Evolutionary conservation across 2,888 invertebrate genomes (phyloP).

Genomic region (Arrhopalites spinosus): DNA sequence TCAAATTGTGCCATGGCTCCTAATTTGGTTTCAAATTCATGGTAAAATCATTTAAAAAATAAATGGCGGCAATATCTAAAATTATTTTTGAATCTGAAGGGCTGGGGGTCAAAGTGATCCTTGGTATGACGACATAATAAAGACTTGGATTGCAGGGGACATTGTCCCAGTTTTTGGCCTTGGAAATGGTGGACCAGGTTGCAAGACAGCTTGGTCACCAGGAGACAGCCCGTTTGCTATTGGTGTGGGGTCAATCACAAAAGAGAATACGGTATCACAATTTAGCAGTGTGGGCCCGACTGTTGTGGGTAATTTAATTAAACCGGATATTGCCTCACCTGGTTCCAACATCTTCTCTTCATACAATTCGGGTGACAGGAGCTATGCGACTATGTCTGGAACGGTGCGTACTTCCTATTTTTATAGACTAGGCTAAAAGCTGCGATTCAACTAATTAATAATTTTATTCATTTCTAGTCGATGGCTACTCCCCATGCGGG

Average conservation of each 20-base stretch:
- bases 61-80: too few species aligned
- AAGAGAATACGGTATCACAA: neutral
- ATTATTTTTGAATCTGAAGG: too few species aligned
- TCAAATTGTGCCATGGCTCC: slow-evolving; percentile 30
- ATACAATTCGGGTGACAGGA: slow-evolving; percentile 6
- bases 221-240: neutral
- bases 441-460: too few species aligned
- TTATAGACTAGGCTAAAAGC: too few species aligned
- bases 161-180: slow-evolving; percentile 21
- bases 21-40: slow-evolving; percentile 30
- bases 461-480: too few species aligned
- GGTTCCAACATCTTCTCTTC: slow-evolving; percentile 37
- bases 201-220: slow-evolving; percentile 6
- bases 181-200: slow-evolving; percentile 7
- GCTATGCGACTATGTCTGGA: neutral
- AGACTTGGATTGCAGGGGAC: slow-evolving; percentile 21
- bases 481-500: neutral
- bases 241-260: slow-evolving; percentile 1
- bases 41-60: too few species aligned
- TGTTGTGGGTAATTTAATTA: slow-evolving; percentile 29
- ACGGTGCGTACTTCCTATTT: too few species aligned
- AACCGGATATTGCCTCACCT: slow-evolving; percentile 44
- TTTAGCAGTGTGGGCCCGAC: slow-evolving; percentile 15
- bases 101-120: slow-evolving; percentile 28
- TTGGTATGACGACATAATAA: slow-evolving; percentile 18